These are phyloP conservation scores for Phyllostomus discolor DNA, from an alignment of 2,113 vertebrate species.

Conservation along the genomic window DNA sequence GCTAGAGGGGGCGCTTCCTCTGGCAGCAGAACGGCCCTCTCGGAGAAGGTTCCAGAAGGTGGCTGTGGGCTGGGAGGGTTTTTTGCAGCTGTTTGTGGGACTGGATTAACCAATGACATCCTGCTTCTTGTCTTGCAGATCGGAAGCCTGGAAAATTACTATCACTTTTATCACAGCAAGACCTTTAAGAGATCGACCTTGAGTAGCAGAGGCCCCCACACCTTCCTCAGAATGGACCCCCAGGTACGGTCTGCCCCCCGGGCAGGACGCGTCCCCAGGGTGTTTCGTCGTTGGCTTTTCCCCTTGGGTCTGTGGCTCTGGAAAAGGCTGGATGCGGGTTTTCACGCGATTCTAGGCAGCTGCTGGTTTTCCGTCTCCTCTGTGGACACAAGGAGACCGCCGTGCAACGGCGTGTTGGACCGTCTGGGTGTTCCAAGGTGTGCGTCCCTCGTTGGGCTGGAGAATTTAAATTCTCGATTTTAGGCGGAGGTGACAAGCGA, in stretches of 20 bases:
- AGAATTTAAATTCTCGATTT: slow-evolving; percentile 11
- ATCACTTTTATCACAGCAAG: slow-evolving; percentile 93
- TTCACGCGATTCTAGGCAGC: background rate
- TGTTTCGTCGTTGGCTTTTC: background rate
- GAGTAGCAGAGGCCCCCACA: slow-evolving; percentile 86
- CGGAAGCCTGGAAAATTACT: slow-evolving; percentile 90
- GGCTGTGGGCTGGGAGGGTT: background rate
- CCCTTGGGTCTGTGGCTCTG: background rate
- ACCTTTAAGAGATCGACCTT: slow-evolving; percentile 88
- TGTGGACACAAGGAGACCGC: background rate
- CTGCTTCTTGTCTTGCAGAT: slow-evolving; percentile 81
- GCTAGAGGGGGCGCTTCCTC: background rate
- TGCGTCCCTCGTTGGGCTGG: background rate
- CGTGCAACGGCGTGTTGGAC: background rate
- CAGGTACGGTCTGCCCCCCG: slow-evolving; percentile 77
- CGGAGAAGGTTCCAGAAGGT: background rate
- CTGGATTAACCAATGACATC: background rate
- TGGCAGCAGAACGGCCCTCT: background rate
- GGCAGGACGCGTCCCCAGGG: accelerated
- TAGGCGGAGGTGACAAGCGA: background rate
- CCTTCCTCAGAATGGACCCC: slow-evolving; percentile 93
- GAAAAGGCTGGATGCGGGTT: background rate
- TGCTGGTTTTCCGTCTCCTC: background rate
- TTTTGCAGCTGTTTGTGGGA: background rate
- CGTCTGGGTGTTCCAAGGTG: background rate